Base-by-base conservation (phyloP, 2,113 vertebrate species). In the Lophotis ruficrista region DNA sequence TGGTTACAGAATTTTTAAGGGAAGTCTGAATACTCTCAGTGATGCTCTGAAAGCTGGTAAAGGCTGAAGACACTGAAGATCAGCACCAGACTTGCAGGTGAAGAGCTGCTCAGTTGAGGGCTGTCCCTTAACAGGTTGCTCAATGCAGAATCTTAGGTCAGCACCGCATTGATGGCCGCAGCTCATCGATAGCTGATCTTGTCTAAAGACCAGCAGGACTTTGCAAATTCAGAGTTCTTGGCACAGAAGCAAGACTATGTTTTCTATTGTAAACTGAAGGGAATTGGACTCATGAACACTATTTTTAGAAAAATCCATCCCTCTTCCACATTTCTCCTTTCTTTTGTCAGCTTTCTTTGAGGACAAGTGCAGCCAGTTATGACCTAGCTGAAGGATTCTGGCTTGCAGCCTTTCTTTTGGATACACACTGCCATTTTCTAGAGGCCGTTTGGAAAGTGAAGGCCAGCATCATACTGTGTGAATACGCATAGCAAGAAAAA, bases 171-270 rank as follows among this genome's bases (percentile, higher is more conserved):
- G 83, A 33, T 0, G 20, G 35, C 48, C 60, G 57, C 78, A 54
- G 84, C 38, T 76, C 80, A 57, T 76, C 75, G 37, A 37, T 66
- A 92, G 51, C 3, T 73, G 41, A 41, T 89, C 68, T 66, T 58
- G 25, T 70, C 80, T 86, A 25, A 83, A 88, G 85, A 88, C n/a
- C 50, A 77, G 41, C 62, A 76, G 82, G 58, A 93, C 95, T 90
- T 82, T 95, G 85, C 83, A 89, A 90, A 96, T 94, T 92, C 88
- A 79, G 70, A 72, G 90, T 38, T 94, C 76, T 50, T 96, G 92
- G 86, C 93, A 94, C 1, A 1, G 80, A 87, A 84, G 50, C 51
- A 77, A 93, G 61, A 45, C 54, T 65, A 25, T 80, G 58, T 77
- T 91, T 93, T 86, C 56, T 62, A 7, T 54, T 43, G 64, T 82